These are phyloP conservation scores for Hyles lineata DNA, from an alignment of 2,888 invertebrate genomes.

Conservation along the genomic window DNA sequence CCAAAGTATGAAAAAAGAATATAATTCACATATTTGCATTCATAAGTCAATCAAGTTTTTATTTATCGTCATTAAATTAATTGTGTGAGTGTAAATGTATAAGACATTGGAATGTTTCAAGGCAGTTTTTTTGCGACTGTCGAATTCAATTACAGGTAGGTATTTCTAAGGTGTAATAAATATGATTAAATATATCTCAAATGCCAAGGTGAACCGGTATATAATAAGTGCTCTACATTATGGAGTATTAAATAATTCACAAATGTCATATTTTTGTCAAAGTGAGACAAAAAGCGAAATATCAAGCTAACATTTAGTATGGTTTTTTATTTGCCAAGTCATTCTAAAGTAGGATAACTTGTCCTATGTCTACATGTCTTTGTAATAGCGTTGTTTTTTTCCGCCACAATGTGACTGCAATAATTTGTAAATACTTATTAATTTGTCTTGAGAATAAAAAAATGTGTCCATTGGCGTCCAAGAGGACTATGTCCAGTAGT, in stretches of 20 bases:
- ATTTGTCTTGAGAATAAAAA: no score
- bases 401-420: no score
- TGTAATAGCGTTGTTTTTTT: neutral
- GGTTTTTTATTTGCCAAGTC: constrained; percentile 9
- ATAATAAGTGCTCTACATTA: constrained; percentile 43
- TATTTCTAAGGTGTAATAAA: neutral
- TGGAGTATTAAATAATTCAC: constrained; percentile 32
- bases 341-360: neutral
- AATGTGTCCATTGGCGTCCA: no score
- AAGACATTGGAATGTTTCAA: constrained; percentile 13
- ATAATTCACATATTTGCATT: constrained; percentile 7
- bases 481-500: no score
- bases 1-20: neutral
- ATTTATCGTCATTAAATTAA: neutral
- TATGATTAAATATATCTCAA: constrained; percentile 30
- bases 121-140: constrained; percentile 10
- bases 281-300: constrained; percentile 12
- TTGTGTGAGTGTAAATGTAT: neutral
- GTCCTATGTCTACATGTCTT: neutral
- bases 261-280: constrained; percentile 18
- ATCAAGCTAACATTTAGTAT: neutral
- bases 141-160: constrained; percentile 14
- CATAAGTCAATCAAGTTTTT: constrained; percentile 2
- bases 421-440: no score
- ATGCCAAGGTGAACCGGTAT: constrained; percentile 48